These are phyloP conservation scores for Corydoras sp. DNA, from an alignment of 2,113 vertebrate genomes.

Conservation along the genomic window DNA sequence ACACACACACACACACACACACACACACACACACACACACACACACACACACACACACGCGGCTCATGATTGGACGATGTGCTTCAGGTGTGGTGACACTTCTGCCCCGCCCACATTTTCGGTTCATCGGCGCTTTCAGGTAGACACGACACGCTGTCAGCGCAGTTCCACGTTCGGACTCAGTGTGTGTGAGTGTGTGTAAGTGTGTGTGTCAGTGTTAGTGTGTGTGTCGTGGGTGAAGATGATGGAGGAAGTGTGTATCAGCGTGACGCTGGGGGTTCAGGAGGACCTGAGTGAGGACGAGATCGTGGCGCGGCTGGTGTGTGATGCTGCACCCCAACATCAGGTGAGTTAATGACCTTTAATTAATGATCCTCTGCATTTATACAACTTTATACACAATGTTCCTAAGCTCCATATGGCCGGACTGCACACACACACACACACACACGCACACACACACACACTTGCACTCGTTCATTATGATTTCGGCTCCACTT, in stretches of 20 bases:
- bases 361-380: background rate
- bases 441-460: background rate
- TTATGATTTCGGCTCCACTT: too few species aligned
- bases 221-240: background rate
- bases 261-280: background rate
- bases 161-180: background rate
- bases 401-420: background rate
- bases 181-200: background rate
- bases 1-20: too few species aligned
- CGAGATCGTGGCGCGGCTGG: background rate
- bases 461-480: background rate
- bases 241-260: constrained; percentile 5
- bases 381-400: background rate
- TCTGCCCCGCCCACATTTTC: background rate
- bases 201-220: background rate
- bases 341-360: background rate
- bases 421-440: background rate
- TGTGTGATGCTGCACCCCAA: background rate
- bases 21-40: too few species aligned
- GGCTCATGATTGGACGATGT: background rate
- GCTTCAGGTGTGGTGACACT: background rate
- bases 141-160: background rate
- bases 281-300: background rate
- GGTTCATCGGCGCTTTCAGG: background rate
- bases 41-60: too few species aligned